phyloP scores from a whole-genome alignment of 2,113 vertebrate genomes.

The Rhynchomys soricoides region DNA sequence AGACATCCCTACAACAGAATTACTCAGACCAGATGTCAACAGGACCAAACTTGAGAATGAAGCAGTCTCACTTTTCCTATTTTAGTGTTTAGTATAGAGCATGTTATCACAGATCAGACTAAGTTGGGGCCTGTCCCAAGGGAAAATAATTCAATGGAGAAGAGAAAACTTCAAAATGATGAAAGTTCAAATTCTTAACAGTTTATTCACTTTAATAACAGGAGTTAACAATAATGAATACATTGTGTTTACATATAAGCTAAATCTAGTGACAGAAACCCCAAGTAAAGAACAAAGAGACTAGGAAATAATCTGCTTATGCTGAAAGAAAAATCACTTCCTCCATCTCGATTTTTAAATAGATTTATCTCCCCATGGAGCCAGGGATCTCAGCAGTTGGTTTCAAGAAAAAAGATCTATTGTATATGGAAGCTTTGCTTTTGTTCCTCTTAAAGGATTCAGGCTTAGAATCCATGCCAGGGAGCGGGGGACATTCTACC shows the following conservation, averaged over 20 bases:
- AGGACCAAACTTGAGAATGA: neutral
- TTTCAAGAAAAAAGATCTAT: conserved; percentile 15
- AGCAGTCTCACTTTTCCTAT: neutral
- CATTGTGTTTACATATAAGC: conserved; percentile 43
- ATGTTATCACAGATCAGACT: neutral
- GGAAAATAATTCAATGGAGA: neutral
- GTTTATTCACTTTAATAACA: conserved; percentile 21
- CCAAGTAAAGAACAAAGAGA: neutral
- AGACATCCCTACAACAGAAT: neutral
- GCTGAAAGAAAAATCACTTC: conserved; percentile 13
- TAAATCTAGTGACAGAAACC: conserved; percentile 24
- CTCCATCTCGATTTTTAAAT: neutral
- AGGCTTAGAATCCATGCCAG: neutral
- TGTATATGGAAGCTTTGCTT: neutral
- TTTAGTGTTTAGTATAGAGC: neutral
- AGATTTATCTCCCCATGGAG: neutral
- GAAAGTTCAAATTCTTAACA: conserved; percentile 38
- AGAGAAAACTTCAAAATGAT: neutral
- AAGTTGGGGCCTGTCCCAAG: neutral
- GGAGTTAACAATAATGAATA: neutral
- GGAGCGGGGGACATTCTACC: neutral
- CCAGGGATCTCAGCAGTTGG: neutral
- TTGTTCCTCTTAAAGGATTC: neutral
- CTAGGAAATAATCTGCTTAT: conserved; percentile 32
- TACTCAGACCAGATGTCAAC: neutral